phyloP scores from a whole-genome alignment of 2,797 vertebrate species.

The Bufotes viridis region DNA sequence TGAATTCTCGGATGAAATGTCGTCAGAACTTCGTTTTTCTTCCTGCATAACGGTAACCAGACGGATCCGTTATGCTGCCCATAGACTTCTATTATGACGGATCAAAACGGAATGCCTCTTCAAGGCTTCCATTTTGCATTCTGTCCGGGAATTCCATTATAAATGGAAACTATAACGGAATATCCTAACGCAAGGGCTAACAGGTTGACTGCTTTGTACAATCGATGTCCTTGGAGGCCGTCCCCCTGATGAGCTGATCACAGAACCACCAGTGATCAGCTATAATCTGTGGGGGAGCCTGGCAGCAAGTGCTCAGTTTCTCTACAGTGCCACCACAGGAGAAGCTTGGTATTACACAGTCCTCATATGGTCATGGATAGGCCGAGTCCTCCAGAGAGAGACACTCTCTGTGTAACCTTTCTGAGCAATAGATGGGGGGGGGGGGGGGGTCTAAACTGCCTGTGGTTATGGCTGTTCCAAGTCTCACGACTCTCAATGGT shows the following conservation, averaged over 20 bases:
- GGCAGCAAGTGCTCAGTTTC: not conserved
- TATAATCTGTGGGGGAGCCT: not conserved
- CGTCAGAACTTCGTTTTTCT: no score
- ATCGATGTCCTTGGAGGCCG: not conserved
- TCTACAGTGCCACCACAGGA: not conserved
- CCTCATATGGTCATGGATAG: not conserved
- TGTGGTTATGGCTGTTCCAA: not conserved
- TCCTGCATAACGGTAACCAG: no score
- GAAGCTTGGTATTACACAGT: not conserved
- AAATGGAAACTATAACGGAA: no score
- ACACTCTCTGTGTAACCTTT: not conserved
- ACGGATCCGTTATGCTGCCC: no score
- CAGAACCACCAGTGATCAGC: not conserved
- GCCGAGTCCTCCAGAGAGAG: not conserved
- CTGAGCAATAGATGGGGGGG: not conserved
- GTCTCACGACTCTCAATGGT: no score
- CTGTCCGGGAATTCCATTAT: no score
- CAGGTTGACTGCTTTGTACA: not conserved
- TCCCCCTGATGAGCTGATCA: not conserved
- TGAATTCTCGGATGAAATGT: no score
- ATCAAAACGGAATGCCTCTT: no score
- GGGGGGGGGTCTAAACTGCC: not conserved
- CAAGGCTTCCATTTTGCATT: no score
- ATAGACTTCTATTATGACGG: no score
- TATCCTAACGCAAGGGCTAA: no score